phyloP scores from a whole-genome alignment of 1,140 invertebrate genomes.

The Chymomyza costata region DNA sequence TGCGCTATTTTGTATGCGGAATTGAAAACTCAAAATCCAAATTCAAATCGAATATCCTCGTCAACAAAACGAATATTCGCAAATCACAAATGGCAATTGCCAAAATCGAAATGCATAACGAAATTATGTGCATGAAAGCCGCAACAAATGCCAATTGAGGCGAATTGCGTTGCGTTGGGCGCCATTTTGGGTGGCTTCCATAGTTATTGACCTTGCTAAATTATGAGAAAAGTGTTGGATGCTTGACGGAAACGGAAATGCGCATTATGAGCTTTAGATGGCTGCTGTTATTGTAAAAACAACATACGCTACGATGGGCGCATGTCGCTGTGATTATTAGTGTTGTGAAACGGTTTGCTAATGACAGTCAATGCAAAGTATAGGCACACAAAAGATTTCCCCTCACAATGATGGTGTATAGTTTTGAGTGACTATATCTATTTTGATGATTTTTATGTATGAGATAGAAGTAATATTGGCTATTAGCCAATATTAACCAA shows the following conservation, averaged over 20 bases:
- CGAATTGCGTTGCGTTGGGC: too few relatives aligned
- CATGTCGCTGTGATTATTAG: too few relatives aligned
- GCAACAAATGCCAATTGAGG: slow-evolving; percentile 4
- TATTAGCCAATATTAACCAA: too few relatives aligned
- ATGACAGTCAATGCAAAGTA: slow-evolving; percentile 3
- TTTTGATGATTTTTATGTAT: too few relatives aligned
- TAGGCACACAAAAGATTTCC: slow-evolving; percentile 2
- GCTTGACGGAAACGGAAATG: slow-evolving; percentile 60
- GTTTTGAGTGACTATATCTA: too few relatives aligned
- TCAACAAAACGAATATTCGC: slow-evolving; percentile 23
- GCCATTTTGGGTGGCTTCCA: neutral
- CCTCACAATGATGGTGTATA: neutral
- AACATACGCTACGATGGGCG: too few relatives aligned
- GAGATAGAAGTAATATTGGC: too few relatives aligned
- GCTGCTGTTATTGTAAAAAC: too few relatives aligned
- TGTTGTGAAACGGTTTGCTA: too few relatives aligned
- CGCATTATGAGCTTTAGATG: slow-evolving; percentile 60
- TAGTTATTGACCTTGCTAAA: slow-evolving; percentile 55
- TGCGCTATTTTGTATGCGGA: slow-evolving; percentile 32
- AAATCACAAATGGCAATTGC: slow-evolving; percentile 49
- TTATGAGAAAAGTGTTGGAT: slow-evolving; percentile 61
- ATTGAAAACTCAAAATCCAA: slow-evolving; percentile 42
- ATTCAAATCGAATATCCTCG: slow-evolving; percentile 24
- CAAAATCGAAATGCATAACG: slow-evolving; percentile 66
- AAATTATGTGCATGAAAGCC: slow-evolving; percentile 34